Percentiles rank a stretch among this genome's conserved stretches.
Evolutionary conservation across 2,888 invertebrate genomes (phyloP).

Genomic region (Temnothorax ravouxi): DNA sequence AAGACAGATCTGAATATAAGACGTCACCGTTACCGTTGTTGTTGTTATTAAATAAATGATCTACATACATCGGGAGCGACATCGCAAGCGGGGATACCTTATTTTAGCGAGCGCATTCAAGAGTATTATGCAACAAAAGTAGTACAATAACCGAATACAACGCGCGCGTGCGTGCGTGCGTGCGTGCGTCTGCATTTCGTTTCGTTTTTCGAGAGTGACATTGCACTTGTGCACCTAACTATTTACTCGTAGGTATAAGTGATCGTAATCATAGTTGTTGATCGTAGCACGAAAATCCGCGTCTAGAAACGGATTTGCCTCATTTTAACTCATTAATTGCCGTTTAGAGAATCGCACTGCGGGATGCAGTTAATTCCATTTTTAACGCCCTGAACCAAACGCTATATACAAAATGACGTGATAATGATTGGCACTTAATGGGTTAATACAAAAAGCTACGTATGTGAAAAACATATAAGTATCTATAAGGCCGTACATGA

Average conservation of each 20-base stretch:
- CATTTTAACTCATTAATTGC: slow-evolving; percentile 51
- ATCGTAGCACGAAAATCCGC: slow-evolving; percentile 39
- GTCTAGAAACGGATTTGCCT: slow-evolving; percentile 33
- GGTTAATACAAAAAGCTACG: slow-evolving; percentile 25
- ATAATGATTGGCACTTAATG: slow-evolving; percentile 37
- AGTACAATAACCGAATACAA: slow-evolving; percentile 51
- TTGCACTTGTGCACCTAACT: slow-evolving; percentile 55
- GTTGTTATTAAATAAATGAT: slow-evolving; percentile 52
- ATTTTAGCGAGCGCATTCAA: slow-evolving; percentile 56
- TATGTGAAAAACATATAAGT: neutral
- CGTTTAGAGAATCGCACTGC: slow-evolving; percentile 22
- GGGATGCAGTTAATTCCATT: slow-evolving; percentile 8
- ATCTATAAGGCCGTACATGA: neutral
- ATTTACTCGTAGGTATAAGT: slow-evolving; percentile 53
- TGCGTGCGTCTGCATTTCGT: slow-evolving; percentile 44
- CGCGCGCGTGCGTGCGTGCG: neutral
- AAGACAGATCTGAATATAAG: slow-evolving; percentile 55
- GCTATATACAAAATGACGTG: neutral
- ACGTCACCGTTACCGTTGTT: slow-evolving; percentile 51
- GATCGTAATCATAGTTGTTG: slow-evolving; percentile 53
- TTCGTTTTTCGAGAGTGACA: slow-evolving; percentile 50
- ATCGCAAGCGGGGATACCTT: slow-evolving; percentile 51
- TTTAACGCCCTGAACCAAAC: slow-evolving; percentile 16
- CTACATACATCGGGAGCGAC: slow-evolving; percentile 49
- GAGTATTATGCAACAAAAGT: slow-evolving; percentile 56